Evolutionary conservation across 2,888 invertebrate species (phyloP).

Genomic region (Chrysolina americana): DNA sequence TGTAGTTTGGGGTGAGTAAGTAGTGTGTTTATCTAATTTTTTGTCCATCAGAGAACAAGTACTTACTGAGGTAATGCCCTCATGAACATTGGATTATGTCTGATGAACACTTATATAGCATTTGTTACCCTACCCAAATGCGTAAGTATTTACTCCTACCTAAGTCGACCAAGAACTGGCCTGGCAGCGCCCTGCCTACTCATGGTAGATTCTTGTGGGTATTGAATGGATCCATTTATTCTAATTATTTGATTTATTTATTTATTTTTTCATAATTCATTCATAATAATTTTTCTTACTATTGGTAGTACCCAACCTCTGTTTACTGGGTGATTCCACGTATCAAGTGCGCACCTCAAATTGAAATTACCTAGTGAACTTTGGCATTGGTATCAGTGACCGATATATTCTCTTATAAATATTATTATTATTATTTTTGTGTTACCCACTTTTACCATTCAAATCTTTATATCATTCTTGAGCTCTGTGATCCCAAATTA

Average conservation of each 20-base stretch:
- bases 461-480: too few relatives aligned
- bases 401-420: too few relatives aligned
- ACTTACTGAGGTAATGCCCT: not conserved
- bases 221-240: constrained; percentile 15
- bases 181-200: not conserved
- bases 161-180: not conserved
- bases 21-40: too few relatives aligned
- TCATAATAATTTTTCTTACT: not conserved
- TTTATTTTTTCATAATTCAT: not conserved
- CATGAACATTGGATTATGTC: not conserved
- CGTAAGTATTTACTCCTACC: not conserved
- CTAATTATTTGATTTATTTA: too few relatives aligned
- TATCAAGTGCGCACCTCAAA: too few relatives aligned
- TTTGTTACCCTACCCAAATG: not conserved
- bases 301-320: not conserved
- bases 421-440: too few relatives aligned
- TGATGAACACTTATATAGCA: not conserved
- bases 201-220: not conserved
- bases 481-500: too few relatives aligned
- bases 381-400: too few relatives aligned
- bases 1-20: too few relatives aligned
- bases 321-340: constrained; percentile 8
- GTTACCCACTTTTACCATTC: too few relatives aligned
- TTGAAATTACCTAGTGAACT: too few relatives aligned
- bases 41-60: not conserved